A percentile compares a stretch with the other conserved stretches of the same genome.
Evolutionary conservation across 2,797 vertebrate species (phyloP).

Genomic region (Anolis apletophallus): DNA sequence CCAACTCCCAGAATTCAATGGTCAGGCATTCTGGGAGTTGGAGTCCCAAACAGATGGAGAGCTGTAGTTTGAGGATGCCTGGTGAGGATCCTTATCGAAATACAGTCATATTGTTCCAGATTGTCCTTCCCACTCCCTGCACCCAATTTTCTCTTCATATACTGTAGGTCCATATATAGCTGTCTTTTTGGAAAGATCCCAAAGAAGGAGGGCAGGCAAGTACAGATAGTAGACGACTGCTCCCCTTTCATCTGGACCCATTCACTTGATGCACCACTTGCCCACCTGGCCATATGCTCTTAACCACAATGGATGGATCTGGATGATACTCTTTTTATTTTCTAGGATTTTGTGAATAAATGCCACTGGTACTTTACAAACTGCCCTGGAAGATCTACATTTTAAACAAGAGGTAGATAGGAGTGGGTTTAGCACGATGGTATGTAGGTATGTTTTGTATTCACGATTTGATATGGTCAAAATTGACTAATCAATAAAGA

Average conservation of each 20-base stretch:
- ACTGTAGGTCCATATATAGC: neutral
- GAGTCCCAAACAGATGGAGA: too few species aligned
- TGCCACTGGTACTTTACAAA: neutral
- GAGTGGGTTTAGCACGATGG: too few species aligned
- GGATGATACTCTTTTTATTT: neutral
- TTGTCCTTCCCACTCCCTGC: neutral
- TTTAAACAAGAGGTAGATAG: too few species aligned
- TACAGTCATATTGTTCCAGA: neutral
- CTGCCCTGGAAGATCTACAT: neutral
- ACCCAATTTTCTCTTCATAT: neutral
- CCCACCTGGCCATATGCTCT: neutral
- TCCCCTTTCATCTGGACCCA: neutral
- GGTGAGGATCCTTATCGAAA: neutral
- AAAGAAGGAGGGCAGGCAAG: neutral
- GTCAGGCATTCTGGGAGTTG: too few species aligned
- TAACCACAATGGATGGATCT: neutral
- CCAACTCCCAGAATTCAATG: too few species aligned
- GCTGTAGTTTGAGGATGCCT: too few species aligned
- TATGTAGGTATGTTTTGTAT: too few species aligned
- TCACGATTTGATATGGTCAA: too few species aligned
- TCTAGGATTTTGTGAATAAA: neutral
- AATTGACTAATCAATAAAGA: too few species aligned
- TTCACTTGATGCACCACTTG: neutral
- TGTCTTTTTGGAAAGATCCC: neutral
- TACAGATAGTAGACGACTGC: neutral